Conservation (phyloP, 2,888 invertebrate genomes). For the Hypena proboscidalis region DNA sequence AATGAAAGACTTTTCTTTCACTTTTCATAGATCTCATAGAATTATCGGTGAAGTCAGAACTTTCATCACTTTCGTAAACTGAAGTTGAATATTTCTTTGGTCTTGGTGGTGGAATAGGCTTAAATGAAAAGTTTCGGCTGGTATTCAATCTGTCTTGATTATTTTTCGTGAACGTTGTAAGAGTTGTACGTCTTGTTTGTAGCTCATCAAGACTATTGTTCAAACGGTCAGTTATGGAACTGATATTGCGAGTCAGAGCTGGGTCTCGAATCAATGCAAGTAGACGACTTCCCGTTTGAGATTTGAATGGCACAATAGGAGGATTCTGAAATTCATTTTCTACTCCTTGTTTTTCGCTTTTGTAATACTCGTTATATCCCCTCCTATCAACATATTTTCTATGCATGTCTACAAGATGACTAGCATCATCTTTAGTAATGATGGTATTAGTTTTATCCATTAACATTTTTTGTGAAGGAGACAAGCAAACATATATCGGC, state of each 20-base stretch:
- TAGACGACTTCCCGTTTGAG: conserved; percentile 85
- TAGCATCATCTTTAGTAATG: conserved; percentile 82
- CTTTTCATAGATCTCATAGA: conserved; percentile 69
- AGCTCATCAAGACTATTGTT: conserved; percentile 50
- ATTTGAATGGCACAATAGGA: conserved; percentile 71
- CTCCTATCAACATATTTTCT: conserved; percentile 88
- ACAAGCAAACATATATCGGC: conserved; percentile 87
- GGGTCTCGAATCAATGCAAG: conserved; percentile 87
- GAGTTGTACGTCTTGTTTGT: conserved; percentile 39
- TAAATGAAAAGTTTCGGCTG: conserved; percentile 51
- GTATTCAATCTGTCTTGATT: conserved; percentile 23
- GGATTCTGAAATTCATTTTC: conserved; percentile 39
- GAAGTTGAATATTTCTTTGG: conserved; percentile 69
- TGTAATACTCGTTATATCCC: conserved; percentile 74
- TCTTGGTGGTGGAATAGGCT: conserved; percentile 73
- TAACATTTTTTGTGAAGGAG: conserved; percentile 89
- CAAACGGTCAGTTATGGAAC: conserved; percentile 50
- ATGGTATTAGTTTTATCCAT: conserved; percentile 83
- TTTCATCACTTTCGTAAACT: conserved; percentile 77
- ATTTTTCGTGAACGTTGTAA: conserved; percentile 35
- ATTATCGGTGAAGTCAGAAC: conserved; percentile 71
- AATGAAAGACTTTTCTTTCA: conserved; percentile 74
- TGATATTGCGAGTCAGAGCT: conserved; percentile 63
- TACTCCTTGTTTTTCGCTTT: conserved; percentile 40
- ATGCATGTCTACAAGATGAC: conserved; percentile 88